Evolutionary conservation across 2,888 invertebrate species (phyloP), one percentile per base, ranked within the genome.

Genomic region (Drosophila rubida): DNA sequence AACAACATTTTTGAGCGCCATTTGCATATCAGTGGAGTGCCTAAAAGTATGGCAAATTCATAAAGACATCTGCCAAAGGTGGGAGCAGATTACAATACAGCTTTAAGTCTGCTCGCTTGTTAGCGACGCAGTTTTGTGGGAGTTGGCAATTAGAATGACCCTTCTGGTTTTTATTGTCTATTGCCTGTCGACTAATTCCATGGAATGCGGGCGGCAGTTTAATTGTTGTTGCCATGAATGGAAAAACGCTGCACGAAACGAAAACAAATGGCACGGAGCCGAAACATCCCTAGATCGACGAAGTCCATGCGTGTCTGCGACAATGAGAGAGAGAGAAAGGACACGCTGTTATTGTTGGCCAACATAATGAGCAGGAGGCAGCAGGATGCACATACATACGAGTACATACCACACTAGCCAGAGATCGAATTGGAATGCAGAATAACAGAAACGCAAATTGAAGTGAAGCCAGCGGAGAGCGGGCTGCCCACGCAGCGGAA

Each of bases 191-290:
- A 76, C 68, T 83, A 80, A 87, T 86, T 88, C 78, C 22, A 55
- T 74, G 84, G 87, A 83, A 88, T 82, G 88, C 88, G 87, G 80
- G 84, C 61, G 64, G 48, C 41, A 49, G 30, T 58, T 27, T 76
- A 75, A 75, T 75, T 70, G 70, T 75, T 37, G 42, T 58, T 16
- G 39, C n/a, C n/a, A n/a, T 37, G 41, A 55, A 75, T 48, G 30
- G 23, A 67, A 67, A 67, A 67, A 68, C 45, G 57, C 75, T 54
- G 57, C 70, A 55, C 50, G 63, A 59, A 55, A 73, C 61, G 68
- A 68, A 65, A 69, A 62, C 61, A 75, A 73, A 74, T 73, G 75
- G 27, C 55, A 67, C 57, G 65, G 54, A 55, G 14, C 19, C 19
- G 19, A 46, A 13, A 13, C 30, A 6, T 32, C 9, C 42, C 30